A percentile compares a stretch with the other conserved stretches of the same genome.
These are phyloP conservation scores for Oconnorella tubifera DNA, from an alignment of 2,888 invertebrate species.

Conservation along the genomic window DNA sequence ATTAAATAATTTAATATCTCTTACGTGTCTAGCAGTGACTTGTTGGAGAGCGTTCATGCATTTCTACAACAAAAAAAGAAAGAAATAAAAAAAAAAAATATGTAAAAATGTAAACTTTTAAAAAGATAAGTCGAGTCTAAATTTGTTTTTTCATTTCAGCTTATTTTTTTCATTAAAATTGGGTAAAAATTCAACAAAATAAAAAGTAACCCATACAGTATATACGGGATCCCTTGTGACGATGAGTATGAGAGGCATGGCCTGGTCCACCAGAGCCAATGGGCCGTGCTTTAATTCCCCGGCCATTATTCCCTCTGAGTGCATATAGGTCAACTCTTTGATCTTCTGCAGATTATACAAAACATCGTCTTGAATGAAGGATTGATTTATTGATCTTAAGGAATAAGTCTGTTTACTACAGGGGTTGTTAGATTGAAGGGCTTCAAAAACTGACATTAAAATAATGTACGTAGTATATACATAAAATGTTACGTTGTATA, in stretches of 20 bases:
- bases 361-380: not conserved
- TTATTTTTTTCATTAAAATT: too few species aligned
- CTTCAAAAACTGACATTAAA: too few species aligned
- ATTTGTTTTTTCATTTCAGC: too few species aligned
- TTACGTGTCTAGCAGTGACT: conserved; percentile 64
- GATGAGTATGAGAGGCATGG: conserved; percentile 98
- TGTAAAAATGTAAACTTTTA: too few species aligned
- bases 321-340: conserved; percentile 99
- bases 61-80: conserved; percentile 63
- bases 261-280: conserved; percentile 90
- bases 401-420: too few species aligned
- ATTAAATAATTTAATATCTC: too few species aligned
- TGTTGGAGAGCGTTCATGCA: conserved; percentile 98
- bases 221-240: conserved; percentile 94
- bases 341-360: conserved; percentile 71
- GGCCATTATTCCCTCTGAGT: conserved; percentile 86
- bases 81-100: not conserved
- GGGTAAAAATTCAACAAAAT: not conserved
- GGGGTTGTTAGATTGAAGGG: too few species aligned
- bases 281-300: conserved; percentile 99
- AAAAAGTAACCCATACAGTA: conserved; percentile 56
- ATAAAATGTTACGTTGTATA: too few species aligned
- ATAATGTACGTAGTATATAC: too few species aligned
- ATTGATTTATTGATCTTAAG: too few species aligned
- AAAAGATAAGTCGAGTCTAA: too few species aligned